Evolutionary conservation across 2,888 invertebrate species (phyloP).

Genomic region (Xylota segnis): DNA sequence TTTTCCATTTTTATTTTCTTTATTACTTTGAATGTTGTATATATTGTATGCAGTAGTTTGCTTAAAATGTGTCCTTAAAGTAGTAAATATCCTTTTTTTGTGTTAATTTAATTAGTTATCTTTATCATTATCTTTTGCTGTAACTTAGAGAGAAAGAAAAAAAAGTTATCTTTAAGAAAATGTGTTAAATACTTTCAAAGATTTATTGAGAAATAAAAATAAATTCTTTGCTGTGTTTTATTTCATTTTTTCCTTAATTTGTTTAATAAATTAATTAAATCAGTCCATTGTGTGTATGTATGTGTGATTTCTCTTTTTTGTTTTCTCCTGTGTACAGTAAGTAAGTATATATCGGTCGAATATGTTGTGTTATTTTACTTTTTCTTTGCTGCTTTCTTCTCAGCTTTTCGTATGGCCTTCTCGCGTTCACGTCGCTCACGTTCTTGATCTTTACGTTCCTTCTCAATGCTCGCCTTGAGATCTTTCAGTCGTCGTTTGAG

Average conservation of each 20-base stretch:
- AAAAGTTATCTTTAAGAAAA: conserved; percentile 40
- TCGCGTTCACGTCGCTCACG: conserved; percentile 93
- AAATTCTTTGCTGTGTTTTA: conserved; percentile 67
- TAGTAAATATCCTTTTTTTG: conserved; percentile 49
- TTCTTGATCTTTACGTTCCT: conserved; percentile 91
- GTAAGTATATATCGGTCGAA: conserved; percentile 37
- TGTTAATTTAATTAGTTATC: conserved; percentile 61
- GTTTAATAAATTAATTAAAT: conserved; percentile 78
- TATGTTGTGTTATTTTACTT: conserved; percentile 79
- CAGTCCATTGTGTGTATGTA: conserved; percentile 78
- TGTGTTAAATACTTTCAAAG: conserved; percentile 48
- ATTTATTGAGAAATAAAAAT: conserved; percentile 25
- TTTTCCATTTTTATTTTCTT: conserved; percentile 38
- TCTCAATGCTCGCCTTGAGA: conserved; percentile 90
- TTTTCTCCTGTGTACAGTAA: conserved; percentile 51
- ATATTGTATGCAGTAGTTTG: conserved; percentile 57
- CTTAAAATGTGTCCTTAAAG: conserved; percentile 69
- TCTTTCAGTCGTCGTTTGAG: conserved; percentile 95
- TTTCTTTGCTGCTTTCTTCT: conserved; percentile 91
- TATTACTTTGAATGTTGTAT: conserved; percentile 61
- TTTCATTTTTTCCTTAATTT: conserved; percentile 56
- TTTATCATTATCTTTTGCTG: conserved; percentile 58
- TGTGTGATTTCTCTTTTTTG: conserved; percentile 69
- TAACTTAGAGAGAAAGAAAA: conserved; percentile 58
- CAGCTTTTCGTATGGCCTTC: conserved; percentile 93